These are phyloP conservation scores for Plumapathes pennacea DNA, from an alignment of 92 coral and sea anemone genomes.

Conservation along the genomic window DNA sequence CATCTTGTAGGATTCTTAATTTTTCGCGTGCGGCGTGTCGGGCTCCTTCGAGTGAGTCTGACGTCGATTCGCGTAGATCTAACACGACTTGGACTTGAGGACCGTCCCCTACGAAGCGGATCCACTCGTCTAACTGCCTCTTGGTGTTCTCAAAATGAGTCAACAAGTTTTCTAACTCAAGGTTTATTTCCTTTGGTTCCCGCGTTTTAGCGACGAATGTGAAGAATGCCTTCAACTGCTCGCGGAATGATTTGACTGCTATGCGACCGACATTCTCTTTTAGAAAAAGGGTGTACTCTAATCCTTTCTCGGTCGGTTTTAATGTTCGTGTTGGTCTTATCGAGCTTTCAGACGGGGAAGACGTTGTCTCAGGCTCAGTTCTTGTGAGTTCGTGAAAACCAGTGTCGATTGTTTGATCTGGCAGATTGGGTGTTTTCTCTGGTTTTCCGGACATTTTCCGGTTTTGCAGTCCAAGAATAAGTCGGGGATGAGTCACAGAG, in stretches of 20 bases:
- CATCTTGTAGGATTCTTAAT: neutral
- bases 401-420: too few relatives aligned
- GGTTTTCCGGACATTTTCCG: too few relatives aligned
- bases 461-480: too few relatives aligned
- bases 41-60: neutral
- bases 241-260: slow-evolving; percentile 21
- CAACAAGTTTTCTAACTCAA: neutral
- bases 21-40: slow-evolving; percentile 1
- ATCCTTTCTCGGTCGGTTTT: slow-evolving; percentile 57
- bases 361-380: too few relatives aligned
- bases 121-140: slow-evolving; percentile 3
- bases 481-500: too few relatives aligned
- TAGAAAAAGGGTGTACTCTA: slow-evolving; percentile 23
- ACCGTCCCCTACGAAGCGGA: neutral
- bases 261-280: slow-evolving; percentile 34
- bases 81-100: neutral
- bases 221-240: slow-evolving; percentile 8
- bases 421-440: too few relatives aligned
- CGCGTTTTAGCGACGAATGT: slow-evolving; percentile 1
- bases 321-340: too few relatives aligned
- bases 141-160: slow-evolving; percentile 1
- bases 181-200: slow-evolving; percentile 2
- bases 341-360: too few relatives aligned
- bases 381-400: too few relatives aligned
- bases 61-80: neutral